Base-by-base conservation (phyloP, 2,888 invertebrate genomes). In the Bellardia bayeri region DNA sequence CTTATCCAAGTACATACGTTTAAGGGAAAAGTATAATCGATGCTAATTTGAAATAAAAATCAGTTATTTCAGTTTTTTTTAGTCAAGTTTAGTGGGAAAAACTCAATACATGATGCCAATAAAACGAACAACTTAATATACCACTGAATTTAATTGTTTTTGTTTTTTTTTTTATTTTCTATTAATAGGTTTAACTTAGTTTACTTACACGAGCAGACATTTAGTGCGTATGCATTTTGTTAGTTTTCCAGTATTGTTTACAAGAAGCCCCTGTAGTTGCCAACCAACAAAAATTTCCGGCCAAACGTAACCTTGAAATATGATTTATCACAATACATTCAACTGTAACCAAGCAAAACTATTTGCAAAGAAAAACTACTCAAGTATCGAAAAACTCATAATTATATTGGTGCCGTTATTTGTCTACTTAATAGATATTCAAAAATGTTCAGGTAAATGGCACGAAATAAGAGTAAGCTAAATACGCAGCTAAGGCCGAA, bases 151-250 rank as follows among this genome's bases (percentile, higher is more conserved):
- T n/a, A 49, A 40, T 49, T 74, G 8, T 68, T 40, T 58, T 49
- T 37, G n/a, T 37, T 6, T 45, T 45, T 45, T 45, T 1, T 9
- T 45, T 45, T 45, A 11, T 1, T 13, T 45, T 45, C 69, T 76
- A 76, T 76, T 84, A 84, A 84, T 72, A 74, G 79, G 84, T 84
- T 84, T 84, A 74, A 16, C 79, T 84, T 84, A 68, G 71, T 79
- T 84, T 84, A 58, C 66, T 72, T 79, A 61, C 40, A 66, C 72
- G 40, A 84, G 66, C 61, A 66, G 16, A 58, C 49, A 61, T 84
- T 72, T 79, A 40, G 40, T 69, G 56, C 66, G 72, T 79, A 79
- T 79, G 72, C 49, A 72, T 83, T 76, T 40, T 56, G 30, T 13
- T 56, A 23, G n/a, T 81, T 71, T 75, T 74, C 37, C 40, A 69